Conservation (phyloP, 2,113 vertebrate genomes). For the Oryzias javanicus region DNA sequence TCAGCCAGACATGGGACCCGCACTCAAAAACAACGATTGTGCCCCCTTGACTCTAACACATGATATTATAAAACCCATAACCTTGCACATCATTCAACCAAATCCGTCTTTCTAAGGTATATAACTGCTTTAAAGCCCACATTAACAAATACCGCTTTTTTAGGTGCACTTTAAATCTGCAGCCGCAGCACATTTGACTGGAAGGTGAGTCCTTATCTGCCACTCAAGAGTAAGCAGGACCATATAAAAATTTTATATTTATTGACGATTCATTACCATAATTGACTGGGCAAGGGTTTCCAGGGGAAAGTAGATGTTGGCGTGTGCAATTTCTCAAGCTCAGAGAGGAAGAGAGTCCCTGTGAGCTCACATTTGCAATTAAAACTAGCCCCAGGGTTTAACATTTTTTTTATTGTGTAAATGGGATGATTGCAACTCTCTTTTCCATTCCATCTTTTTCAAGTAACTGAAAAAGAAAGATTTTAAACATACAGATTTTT, state of each 20-base stretch:
- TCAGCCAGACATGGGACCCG: too few relatives aligned
- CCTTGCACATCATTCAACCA: background rate
- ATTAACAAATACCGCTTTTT: conserved; percentile 61
- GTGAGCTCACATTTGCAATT: conserved; percentile 92
- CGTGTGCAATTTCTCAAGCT: conserved; percentile 81
- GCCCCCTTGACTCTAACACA: too few relatives aligned
- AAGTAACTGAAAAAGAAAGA: conserved; percentile 26
- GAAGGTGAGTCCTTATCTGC: conserved; percentile 94
- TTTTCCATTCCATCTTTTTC: conserved; percentile 56
- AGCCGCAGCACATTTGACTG: conserved; percentile 93
- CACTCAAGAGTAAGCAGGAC: conserved; percentile 90
- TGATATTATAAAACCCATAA: background rate
- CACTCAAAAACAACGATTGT: too few relatives aligned
- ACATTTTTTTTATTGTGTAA: conserved; percentile 92
- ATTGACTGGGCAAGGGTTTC: conserved; percentile 93
- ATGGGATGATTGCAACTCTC: conserved; percentile 87
- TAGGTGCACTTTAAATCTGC: conserved; percentile 91
- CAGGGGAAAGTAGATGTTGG: conserved; percentile 79
- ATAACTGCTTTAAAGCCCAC: background rate
- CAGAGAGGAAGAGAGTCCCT: conserved; percentile 79
- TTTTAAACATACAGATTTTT: conserved; percentile 18
- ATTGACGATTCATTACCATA: conserved; percentile 99
- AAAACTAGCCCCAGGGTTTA: conserved; percentile 83
- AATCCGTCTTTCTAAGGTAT: conserved; percentile 1
- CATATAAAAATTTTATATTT: conserved; percentile 99